Percentiles rank a stretch among this genome's conserved stretches.
Conservation (phyloP, 1,140 invertebrate species). For the Megalopta genalis region DNA sequence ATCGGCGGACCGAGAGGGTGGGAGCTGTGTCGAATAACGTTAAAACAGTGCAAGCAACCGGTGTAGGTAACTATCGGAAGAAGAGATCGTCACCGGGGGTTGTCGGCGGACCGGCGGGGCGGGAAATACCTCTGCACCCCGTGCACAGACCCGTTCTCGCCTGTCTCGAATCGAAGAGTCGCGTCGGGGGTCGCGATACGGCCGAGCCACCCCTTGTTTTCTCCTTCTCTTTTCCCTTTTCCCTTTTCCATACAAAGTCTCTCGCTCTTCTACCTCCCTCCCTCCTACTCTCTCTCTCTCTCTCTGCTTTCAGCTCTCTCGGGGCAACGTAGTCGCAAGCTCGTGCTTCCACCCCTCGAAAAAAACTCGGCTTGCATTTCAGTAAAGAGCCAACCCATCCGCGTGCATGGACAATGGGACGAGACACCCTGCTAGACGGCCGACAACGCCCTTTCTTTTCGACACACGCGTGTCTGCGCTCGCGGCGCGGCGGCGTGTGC, state of each 20-base stretch:
- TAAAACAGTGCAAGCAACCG: conserved; percentile 43
- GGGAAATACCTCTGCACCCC: conserved; percentile 57
- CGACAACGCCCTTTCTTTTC: conserved; percentile 61
- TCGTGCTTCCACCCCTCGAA: conserved; percentile 37
- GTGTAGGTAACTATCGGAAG: conserved; percentile 49
- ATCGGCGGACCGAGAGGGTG: conserved; percentile 26
- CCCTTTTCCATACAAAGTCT: neutral
- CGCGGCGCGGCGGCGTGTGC: conserved; percentile 5
- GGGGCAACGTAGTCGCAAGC: conserved; percentile 2
- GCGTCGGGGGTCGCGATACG: conserved; percentile 54
- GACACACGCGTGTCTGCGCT: conserved; percentile 50
- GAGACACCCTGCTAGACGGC: conserved; percentile 62
- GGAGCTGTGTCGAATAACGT: conserved; percentile 52
- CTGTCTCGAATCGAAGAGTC: conserved; percentile 61
- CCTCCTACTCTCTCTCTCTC: neutral
- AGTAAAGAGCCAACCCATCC: conserved; percentile 67
- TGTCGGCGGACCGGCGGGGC: conserved; percentile 11
- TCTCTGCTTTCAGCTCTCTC: conserved; percentile 11
- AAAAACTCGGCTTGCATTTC: conserved; percentile 62
- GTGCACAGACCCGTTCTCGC: conserved; percentile 18
- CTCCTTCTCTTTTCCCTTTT: neutral
- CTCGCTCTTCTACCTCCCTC: neutral
- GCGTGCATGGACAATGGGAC: conserved; percentile 64
- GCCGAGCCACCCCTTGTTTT: conserved; percentile 47
- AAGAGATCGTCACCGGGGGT: conserved; percentile 17